Evolutionary conservation across 2,797 vertebrate species (phyloP).

Genomic region (Apodemus agrarius): DNA sequence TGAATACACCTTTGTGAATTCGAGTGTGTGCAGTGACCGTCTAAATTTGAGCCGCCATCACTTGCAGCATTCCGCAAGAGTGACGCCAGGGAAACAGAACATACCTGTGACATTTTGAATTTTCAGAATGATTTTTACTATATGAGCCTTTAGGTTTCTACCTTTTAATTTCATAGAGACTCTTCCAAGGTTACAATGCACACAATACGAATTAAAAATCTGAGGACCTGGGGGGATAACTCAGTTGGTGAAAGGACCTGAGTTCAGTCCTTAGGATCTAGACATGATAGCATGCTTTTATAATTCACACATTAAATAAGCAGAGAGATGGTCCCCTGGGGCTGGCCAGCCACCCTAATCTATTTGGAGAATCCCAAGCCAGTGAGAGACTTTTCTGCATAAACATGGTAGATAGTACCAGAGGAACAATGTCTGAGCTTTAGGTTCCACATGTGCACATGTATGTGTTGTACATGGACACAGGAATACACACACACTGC

Average conservation of each 20-base stretch:
- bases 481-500: neutral
- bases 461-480: neutral
- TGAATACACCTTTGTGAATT: neutral
- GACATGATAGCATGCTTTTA: neutral
- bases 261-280: neutral
- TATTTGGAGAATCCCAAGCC: no score
- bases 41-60: neutral
- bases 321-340: neutral
- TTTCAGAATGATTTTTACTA: constrained; percentile 47
- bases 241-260: neutral
- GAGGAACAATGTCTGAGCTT: neutral
- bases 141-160: neutral
- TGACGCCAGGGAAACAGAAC: neutral
- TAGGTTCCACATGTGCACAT: neutral
- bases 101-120: neutral
- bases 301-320: neutral
- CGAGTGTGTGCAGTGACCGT: neutral
- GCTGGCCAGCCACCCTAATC: neutral
- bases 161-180: constrained; percentile 46
- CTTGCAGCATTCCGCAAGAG: neutral
- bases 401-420: neutral
- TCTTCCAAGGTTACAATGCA: neutral
- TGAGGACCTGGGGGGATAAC: neutral
- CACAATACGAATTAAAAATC: neutral
- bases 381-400: neutral